Percentiles rank a stretch among this genome's conserved stretches.
These are phyloP conservation scores for Dinothrombium tinctorium DNA, from an alignment of 1,140 invertebrate genomes.

Conservation along the genomic window DNA sequence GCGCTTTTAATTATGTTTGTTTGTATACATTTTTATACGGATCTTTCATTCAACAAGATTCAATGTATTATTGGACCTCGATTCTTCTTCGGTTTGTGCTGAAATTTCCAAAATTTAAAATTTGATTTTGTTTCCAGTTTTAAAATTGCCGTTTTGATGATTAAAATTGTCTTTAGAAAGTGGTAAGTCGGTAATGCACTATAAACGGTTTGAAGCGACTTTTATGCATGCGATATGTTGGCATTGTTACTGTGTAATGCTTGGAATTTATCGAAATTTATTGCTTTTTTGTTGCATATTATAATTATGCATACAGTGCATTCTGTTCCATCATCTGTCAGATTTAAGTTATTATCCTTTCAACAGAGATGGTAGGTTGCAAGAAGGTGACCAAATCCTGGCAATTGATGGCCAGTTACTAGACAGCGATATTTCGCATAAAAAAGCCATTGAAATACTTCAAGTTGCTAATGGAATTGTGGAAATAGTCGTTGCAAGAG, in stretches of 20 bases:
- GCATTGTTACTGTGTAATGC: not conserved
- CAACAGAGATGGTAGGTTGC: slow-evolving; percentile 44
- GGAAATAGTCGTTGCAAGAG: slow-evolving; percentile 41
- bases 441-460: slow-evolving; percentile 54
- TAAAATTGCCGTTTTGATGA: no score
- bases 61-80: no score
- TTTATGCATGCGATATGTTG: no score
- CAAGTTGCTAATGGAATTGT: slow-evolving; percentile 50
- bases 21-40: no score
- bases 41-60: no score
- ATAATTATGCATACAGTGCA: not conserved
- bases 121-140: no score
- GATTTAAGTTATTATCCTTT: slow-evolving; percentile 13
- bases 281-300: not conserved
- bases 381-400: slow-evolving; percentile 64
- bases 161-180: no score
- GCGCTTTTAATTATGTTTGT: no score
- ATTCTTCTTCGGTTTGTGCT: no score
- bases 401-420: slow-evolving; percentile 64
- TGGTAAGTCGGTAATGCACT: no score
- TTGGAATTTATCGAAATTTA: not conserved
- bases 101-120: no score
- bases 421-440: slow-evolving; percentile 52
- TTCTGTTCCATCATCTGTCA: not conserved
- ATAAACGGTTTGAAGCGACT: no score